Conservation (phyloP, 2,888 invertebrate species). For the Hedychridium roseum region DNA sequence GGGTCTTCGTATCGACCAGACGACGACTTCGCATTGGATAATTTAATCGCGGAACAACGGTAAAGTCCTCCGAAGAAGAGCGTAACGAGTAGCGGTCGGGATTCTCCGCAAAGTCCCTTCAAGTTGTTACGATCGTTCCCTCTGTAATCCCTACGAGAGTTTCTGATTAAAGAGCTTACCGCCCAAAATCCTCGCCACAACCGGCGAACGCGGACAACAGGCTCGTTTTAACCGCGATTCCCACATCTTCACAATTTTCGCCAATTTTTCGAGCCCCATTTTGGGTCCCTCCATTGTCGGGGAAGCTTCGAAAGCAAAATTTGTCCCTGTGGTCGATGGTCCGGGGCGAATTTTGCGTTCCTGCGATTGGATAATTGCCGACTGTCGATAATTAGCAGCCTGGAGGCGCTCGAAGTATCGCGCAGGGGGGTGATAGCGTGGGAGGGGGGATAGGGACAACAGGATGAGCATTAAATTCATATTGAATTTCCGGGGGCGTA, state of each 20-base stretch:
- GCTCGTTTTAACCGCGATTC: neutral
- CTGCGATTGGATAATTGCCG: no score
- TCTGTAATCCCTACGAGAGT: conserved; percentile 7
- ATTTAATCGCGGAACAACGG: neutral
- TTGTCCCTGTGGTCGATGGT: neutral
- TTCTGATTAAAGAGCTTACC: conserved; percentile 22
- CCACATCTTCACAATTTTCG: no score
- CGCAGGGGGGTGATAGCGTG: conserved; percentile 12
- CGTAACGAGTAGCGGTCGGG: neutral
- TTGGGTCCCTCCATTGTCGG: conserved; percentile 16
- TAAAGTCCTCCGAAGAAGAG: no score
- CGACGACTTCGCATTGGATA: no score
- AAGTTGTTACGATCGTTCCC: conserved; percentile 11
- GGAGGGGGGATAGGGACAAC: neutral
- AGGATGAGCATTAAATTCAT: conserved; percentile 2
- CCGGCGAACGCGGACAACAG: neutral
- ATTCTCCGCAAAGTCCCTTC: neutral
- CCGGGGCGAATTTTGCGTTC: neutral
- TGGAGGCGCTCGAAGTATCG: conserved; percentile 19
- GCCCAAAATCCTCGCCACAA: no score
- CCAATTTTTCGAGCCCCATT: conserved; percentile 21
- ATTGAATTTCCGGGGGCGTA: neutral
- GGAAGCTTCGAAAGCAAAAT: conserved; percentile 4
- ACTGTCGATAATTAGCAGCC: conserved; percentile 22
- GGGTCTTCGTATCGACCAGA: no score